Conservation (phyloP, 2,888 invertebrate genomes). For the Thera obeliscata region DNA sequence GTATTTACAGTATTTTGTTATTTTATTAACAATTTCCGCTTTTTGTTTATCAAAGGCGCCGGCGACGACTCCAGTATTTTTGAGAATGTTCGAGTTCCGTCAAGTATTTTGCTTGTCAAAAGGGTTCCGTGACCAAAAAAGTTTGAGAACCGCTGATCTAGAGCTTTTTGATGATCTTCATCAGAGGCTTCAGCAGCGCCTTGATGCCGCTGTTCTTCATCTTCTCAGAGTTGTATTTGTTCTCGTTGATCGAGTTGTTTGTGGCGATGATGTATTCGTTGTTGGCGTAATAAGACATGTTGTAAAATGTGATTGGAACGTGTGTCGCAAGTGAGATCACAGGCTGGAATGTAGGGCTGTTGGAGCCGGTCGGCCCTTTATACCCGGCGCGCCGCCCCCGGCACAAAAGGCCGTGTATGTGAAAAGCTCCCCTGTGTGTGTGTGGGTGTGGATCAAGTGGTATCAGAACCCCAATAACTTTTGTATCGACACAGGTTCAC, state of each 20-base stretch:
- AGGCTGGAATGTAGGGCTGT: conserved; percentile 87
- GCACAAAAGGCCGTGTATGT: conserved; percentile 71
- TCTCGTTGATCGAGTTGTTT: conserved; percentile 90
- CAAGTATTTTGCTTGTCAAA: too few relatives aligned
- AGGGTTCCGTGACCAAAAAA: too few relatives aligned
- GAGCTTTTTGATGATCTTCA: conserved; percentile 87
- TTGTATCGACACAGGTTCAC: conserved; percentile 61
- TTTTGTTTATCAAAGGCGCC: too few relatives aligned
- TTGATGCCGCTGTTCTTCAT: conserved; percentile 87
- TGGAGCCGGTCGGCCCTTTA: conserved; percentile 82
- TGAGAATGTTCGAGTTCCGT: too few relatives aligned
- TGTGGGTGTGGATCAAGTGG: conserved; percentile 74
- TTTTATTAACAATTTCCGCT: too few relatives aligned
- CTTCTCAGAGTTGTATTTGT: conserved; percentile 88
- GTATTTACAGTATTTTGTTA: too few relatives aligned
- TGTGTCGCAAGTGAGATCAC: conserved; percentile 84
- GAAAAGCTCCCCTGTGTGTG: conserved; percentile 67
- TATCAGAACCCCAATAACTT: conserved; percentile 71
- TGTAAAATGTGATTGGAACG: conserved; percentile 66
- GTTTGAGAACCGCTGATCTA: too few relatives aligned
- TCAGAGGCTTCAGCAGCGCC: conserved; percentile 88
- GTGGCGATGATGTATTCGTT: conserved; percentile 87
- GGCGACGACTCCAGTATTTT: too few relatives aligned
- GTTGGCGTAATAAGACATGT: conserved; percentile 84
- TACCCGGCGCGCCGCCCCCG: conserved; percentile 79